These are phyloP conservation scores for Zoanthus sansibaricus DNA, from an alignment of 92 coral and sea anemone genomes.

Conservation along the genomic window DNA sequence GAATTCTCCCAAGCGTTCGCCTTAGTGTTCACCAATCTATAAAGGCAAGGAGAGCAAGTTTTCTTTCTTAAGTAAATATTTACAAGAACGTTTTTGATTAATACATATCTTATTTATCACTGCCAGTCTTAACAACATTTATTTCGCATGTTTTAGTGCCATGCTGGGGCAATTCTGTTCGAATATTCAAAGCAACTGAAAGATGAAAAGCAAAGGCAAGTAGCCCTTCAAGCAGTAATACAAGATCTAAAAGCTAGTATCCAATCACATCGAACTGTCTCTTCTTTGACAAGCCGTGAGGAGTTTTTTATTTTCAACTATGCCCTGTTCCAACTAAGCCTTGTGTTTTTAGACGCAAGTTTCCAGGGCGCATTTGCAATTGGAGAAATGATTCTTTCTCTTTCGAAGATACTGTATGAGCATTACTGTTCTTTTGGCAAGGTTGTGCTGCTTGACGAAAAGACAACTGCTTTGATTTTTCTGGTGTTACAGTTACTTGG, in stretches of 20 bases:
- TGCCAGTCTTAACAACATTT: neutral
- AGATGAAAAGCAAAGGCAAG: conserved; percentile 50
- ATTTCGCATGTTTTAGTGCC: conserved; percentile 63
- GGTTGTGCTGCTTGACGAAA: conserved; percentile 58
- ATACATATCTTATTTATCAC: no score
- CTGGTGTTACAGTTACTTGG: conserved; percentile 58
- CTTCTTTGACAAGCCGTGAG: conserved; percentile 90
- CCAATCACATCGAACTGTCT: conserved; percentile 77
- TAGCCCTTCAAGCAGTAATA: conserved; percentile 62
- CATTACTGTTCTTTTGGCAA: conserved; percentile 83
- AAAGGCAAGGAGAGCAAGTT: no score
- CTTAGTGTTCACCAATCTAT: no score
- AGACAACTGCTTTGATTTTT: conserved; percentile 47
- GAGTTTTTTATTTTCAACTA: conserved; percentile 81
- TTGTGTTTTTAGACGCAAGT: conserved; percentile 51
- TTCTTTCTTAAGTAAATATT: no score
- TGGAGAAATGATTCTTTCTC: conserved; percentile 51
- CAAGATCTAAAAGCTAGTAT: conserved; percentile 90
- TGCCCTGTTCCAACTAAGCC: conserved; percentile 79
- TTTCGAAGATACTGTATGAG: conserved; percentile 76
- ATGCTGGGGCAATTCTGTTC: conserved; percentile 86
- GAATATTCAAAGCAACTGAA: conserved; percentile 70
- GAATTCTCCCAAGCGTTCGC: no score
- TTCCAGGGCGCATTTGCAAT: conserved; percentile 29
- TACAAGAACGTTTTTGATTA: no score